Evolutionary conservation across 2,888 invertebrate species (phyloP).

Genomic region (Allacma fusca): DNA sequence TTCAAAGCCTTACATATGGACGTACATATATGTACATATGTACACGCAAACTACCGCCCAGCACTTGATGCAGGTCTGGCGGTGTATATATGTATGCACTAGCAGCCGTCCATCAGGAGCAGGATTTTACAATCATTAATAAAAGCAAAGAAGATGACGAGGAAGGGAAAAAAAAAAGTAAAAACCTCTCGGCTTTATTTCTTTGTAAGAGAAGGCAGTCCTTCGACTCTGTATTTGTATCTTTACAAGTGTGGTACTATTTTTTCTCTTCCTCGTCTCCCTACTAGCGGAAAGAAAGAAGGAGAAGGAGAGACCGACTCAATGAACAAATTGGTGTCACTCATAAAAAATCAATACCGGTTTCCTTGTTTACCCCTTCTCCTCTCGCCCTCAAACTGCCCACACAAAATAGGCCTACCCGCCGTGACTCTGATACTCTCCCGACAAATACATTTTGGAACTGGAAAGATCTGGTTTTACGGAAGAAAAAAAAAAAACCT

Average conservation of each 20-base stretch:
- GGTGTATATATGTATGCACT: not conserved
- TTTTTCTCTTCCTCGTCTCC: constrained; percentile 42
- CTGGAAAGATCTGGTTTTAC: too few relatives aligned
- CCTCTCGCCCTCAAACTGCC: constrained; percentile 24
- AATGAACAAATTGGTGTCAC: constrained; percentile 57
- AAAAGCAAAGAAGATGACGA: constrained; percentile 50
- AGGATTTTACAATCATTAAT: constrained; percentile 58
- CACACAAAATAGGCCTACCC: constrained; percentile 36
- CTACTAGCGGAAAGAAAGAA: constrained; percentile 25
- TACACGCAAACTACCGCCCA: too few relatives aligned
- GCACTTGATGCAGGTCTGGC: too few relatives aligned
- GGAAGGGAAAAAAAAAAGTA: constrained; percentile 12
- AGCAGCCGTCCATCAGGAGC: constrained; percentile 52
- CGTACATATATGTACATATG: not conserved
- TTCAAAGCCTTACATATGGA: not conserved
- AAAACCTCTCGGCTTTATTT: constrained; percentile 32
- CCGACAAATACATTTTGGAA: too few relatives aligned
- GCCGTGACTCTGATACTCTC: constrained; percentile 6
- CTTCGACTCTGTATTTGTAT: too few relatives aligned
- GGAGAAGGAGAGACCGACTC: constrained; percentile 32
- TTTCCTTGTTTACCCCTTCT: constrained; percentile 23
- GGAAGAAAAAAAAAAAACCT: too few relatives aligned
- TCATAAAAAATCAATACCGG: constrained; percentile 59
- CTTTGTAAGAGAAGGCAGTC: not conserved
- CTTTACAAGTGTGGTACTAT: not conserved